phyloP scores from a whole-genome alignment of 2,113 vertebrate genomes.

The Petromus typicus region DNA sequence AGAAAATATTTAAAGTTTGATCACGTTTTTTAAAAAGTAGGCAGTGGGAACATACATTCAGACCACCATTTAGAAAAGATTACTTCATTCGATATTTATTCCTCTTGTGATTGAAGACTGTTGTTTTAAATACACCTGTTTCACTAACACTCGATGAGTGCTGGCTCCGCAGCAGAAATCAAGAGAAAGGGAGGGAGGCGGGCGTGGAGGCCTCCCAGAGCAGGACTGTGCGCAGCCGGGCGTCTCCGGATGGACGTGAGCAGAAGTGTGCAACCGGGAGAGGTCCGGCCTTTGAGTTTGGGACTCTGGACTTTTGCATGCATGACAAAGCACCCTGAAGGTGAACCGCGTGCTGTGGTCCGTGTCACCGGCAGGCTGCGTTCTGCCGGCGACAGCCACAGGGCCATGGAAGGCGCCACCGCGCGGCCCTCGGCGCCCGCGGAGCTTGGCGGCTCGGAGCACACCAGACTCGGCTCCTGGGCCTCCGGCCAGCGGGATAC shows the following conservation, averaged over 20 bases:
- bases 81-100: conserved; percentile 3
- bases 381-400: no score
- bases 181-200: no score
- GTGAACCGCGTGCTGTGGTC: no score
- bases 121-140: conserved; percentile 22
- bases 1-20: background rate
- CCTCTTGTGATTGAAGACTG: background rate
- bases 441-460: no score
- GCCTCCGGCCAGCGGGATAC: background rate
- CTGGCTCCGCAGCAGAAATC: background rate
- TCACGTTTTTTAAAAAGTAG: conserved; percentile 6
- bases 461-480: no score
- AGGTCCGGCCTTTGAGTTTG: no score
- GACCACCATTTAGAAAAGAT: background rate
- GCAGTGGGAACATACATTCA: background rate
- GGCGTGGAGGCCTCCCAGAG: no score
- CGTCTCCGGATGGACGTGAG: background rate
- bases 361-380: no score
- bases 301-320: background rate
- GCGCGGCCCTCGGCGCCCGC: no score
- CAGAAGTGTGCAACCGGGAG: background rate
- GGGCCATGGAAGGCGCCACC: no score
- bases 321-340: background rate
- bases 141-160: conserved; percentile 6
- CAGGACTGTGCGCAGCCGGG: background rate